These are phyloP conservation scores for Eospalax fontanierii DNA, from an alignment of 2,797 vertebrate genomes.

Conservation along the genomic window DNA sequence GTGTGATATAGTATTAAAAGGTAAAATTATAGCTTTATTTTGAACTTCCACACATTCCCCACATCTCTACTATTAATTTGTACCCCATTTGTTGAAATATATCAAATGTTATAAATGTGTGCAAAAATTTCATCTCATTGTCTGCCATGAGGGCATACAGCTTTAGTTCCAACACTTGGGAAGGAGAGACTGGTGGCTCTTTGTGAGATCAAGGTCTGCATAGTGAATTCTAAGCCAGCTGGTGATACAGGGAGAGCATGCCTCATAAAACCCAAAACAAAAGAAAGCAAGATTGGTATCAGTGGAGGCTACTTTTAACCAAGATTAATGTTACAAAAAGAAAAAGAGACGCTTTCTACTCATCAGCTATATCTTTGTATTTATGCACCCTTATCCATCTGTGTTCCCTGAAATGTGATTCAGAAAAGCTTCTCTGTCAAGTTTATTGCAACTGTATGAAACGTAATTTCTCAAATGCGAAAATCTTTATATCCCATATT, in stretches of 20 bases:
- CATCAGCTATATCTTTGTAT: background rate
- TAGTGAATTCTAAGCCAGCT: too few relatives aligned
- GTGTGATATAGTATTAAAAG: background rate
- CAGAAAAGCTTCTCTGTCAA: background rate
- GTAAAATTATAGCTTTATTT: background rate
- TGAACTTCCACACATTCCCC: background rate
- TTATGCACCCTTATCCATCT: background rate
- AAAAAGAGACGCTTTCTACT: background rate
- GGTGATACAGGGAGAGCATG: too few relatives aligned
- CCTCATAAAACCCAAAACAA: too few relatives aligned
- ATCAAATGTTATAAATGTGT: background rate
- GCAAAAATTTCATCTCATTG: background rate
- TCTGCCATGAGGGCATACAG: too few relatives aligned
- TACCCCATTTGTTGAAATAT: background rate
- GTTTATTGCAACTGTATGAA: slow-evolving; percentile 1
- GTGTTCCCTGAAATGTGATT: background rate
- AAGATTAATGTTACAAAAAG: background rate
- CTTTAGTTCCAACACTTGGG: too few relatives aligned
- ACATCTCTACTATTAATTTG: background rate
- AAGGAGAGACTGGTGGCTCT: too few relatives aligned
- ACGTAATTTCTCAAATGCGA: background rate
- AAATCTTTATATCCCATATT: background rate
- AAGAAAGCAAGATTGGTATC: background rate
- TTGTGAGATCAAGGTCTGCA: too few relatives aligned
- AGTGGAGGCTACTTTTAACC: background rate